phyloP scores from a whole-genome alignment of 2,888 invertebrate genomes.

The Myathropa florea region DNA sequence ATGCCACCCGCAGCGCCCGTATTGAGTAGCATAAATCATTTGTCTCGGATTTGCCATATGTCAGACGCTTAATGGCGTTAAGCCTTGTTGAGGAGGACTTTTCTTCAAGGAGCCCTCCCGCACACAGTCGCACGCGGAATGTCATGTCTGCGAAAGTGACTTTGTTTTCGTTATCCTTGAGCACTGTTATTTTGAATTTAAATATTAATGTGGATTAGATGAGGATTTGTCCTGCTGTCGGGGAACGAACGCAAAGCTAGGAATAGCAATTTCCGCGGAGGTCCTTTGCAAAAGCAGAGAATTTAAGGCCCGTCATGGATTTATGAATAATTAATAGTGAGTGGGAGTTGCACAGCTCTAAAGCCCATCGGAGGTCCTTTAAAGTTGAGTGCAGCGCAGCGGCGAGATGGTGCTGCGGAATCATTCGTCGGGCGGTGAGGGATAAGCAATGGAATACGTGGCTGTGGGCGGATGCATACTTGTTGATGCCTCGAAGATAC shows the following conservation, averaged over 20 bases:
- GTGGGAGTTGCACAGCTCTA: background rate
- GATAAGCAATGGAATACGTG: background rate
- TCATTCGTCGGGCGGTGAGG: background rate
- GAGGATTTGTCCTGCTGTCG: constrained; percentile 32
- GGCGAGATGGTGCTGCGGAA: background rate
- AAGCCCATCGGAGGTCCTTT: background rate
- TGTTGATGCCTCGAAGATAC: background rate
- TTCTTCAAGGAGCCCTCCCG: background rate
- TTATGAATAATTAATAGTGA: background rate
- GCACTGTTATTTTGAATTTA: constrained; percentile 33
- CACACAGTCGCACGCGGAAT: background rate
- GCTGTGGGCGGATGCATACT: background rate
- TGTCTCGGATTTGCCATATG: constrained; percentile 61
- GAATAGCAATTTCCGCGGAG: background rate
- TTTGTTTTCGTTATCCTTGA: constrained; percentile 49
- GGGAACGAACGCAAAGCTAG: background rate
- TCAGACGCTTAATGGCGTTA: constrained; percentile 65
- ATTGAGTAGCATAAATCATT: constrained; percentile 54
- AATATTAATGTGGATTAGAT: constrained; percentile 46
- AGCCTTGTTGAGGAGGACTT: constrained; percentile 44
- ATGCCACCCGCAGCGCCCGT: constrained; percentile 3
- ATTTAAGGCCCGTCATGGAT: background rate
- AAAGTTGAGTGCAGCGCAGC: background rate
- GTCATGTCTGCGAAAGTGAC: constrained; percentile 41
- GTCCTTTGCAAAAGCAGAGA: background rate